phyloP scores from a whole-genome alignment of 2,888 invertebrate species.

The Celastrina argiolus region DNA sequence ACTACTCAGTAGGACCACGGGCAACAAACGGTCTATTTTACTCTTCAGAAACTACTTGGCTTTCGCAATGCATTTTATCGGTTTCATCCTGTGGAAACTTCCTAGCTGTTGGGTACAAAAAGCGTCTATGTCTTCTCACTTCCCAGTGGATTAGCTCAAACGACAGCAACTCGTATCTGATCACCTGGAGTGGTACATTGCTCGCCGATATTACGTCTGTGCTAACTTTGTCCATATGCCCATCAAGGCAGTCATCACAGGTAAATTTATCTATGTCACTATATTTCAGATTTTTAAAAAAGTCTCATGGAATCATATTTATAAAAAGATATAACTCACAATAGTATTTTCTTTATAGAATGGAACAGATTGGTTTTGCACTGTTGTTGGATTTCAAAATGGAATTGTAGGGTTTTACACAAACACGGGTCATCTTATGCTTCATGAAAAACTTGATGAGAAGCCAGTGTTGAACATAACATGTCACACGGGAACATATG shows the following conservation, averaged over 20 bases:
- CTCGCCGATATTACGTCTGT: conserved; percentile 58
- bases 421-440: conserved; percentile 88
- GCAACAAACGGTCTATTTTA: no score
- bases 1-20: no score
- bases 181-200: conserved; percentile 70
- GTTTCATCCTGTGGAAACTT: conserved; percentile 67
- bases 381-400: conserved; percentile 90
- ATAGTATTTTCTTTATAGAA: conserved; percentile 57
- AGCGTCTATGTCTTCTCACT: conserved; percentile 60
- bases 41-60: conserved; percentile 62
- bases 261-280: conserved; percentile 38
- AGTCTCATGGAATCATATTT: no score
- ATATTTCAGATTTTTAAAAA: not conserved
- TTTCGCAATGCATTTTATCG: conserved; percentile 63
- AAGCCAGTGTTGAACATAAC: conserved; percentile 88
- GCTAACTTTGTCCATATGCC: conserved; percentile 61
- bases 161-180: conserved; percentile 62
- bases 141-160: conserved; percentile 70
- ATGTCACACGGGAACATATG: conserved; percentile 81
- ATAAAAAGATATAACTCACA: no score
- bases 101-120: conserved; percentile 58
- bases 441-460: conserved; percentile 90
- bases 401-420: conserved; percentile 93
- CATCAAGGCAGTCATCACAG: conserved; percentile 69
- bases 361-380: conserved; percentile 95